Percentiles rank a stretch among this genome's conserved stretches.
phyloP scores from a whole-genome alignment of 1,140 invertebrate genomes.

The Asbolus verrucosus region DNA sequence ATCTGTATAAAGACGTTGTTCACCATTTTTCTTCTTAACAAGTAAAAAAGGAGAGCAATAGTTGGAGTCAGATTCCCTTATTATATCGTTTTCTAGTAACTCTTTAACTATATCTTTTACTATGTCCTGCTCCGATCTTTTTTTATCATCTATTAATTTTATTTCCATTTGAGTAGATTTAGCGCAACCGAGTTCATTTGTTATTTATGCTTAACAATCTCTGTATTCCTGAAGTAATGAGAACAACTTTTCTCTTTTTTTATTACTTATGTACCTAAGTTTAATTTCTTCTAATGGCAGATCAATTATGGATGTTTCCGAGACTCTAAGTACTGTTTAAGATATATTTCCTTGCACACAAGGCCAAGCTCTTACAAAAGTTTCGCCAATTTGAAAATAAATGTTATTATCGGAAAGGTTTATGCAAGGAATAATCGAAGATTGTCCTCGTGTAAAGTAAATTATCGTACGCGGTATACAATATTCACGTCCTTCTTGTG shows the following conservation, averaged over 20 bases:
- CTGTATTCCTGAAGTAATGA: conserved; percentile 44
- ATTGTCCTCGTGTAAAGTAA: too few species aligned
- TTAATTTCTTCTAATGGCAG: conserved; percentile 30
- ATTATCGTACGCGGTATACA: too few species aligned
- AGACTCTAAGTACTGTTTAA: too few species aligned
- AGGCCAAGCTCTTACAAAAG: conserved; percentile 6
- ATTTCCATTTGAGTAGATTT: conserved; percentile 55
- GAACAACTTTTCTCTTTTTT: conserved; percentile 41
- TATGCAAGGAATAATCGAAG: too few species aligned
- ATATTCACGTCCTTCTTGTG: too few species aligned
- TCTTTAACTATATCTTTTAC: conserved; percentile 59
- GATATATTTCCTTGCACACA: background rate
- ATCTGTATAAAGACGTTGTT: conserved; percentile 57
- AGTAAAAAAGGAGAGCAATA: conserved; percentile 60
- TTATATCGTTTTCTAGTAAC: conserved; percentile 54
- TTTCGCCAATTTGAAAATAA: conserved; percentile 17
- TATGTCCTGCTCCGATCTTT: conserved; percentile 45
- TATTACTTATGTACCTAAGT: conserved; percentile 17
- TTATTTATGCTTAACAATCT: conserved; percentile 45
- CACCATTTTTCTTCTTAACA: conserved; percentile 59
- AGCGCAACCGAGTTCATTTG: conserved; percentile 49
- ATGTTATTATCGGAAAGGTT: conserved; percentile 29
- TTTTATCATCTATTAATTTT: conserved; percentile 52
- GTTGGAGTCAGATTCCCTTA: conserved; percentile 56
- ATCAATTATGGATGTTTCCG: too few species aligned